Percentiles rank a stretch among this genome's conserved stretches.
Evolutionary conservation across 2,113 vertebrate genomes (phyloP).

Genomic region (Parus major): DNA sequence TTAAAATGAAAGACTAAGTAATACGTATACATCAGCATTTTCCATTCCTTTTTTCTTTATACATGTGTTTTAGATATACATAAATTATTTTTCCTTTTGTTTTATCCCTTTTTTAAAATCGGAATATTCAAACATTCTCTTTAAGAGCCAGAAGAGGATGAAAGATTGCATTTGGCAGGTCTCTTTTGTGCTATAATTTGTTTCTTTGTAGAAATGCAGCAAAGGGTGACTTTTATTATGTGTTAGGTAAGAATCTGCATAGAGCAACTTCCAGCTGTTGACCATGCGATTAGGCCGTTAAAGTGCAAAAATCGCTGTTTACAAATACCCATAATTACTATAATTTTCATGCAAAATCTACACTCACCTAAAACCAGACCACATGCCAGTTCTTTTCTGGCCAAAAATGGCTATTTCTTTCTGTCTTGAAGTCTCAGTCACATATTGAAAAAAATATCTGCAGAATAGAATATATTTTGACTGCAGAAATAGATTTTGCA

Average conservation of each 20-base stretch:
- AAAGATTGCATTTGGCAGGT: conserved; percentile 34
- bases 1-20: neutral
- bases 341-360: conserved; percentile 67
- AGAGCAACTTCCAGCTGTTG: conserved; percentile 62
- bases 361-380: conserved; percentile 45
- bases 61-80: neutral
- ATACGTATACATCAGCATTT: conserved; percentile 6
- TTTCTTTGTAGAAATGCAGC: conserved; percentile 57
- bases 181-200: conserved; percentile 41
- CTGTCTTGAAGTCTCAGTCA: conserved; percentile 64
- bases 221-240: conserved; percentile 71
- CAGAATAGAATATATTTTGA: conserved; percentile 76
- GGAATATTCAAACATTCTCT: conserved; percentile 28
- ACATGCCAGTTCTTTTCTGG: conserved; percentile 51
- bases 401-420: conserved; percentile 65
- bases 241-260: conserved; percentile 58
- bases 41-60: neutral
- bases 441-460: conserved; percentile 65
- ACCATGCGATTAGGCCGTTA: conserved; percentile 57
- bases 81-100: conserved; percentile 35
- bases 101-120: conserved; percentile 5
- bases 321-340: conserved; percentile 68
- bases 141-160: conserved; percentile 53
- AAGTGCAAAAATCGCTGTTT: conserved; percentile 62
- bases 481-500: conserved; percentile 77